Conservation (phyloP, 2,888 invertebrate genomes). For the Lacanobia oleracea region DNA sequence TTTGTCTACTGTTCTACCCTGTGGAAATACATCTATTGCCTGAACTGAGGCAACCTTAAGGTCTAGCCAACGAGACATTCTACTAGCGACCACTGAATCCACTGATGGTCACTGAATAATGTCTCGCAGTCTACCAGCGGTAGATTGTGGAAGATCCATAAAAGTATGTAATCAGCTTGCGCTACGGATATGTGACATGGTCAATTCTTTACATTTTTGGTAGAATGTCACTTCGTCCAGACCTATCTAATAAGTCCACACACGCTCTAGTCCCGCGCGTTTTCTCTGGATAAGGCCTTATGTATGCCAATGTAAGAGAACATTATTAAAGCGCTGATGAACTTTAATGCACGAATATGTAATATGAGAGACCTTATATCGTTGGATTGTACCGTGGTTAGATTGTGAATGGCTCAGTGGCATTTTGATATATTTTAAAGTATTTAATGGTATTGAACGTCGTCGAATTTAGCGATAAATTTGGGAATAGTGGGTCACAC, state of each 20-base stretch:
- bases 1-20: not conserved
- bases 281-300: not conserved
- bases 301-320: slow-evolving; percentile 57
- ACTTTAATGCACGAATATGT: slow-evolving; percentile 49
- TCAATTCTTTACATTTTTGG: too few relatives aligned
- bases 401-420: not conserved
- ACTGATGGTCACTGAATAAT: too few relatives aligned
- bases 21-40: not conserved
- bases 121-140: too few relatives aligned
- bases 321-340: slow-evolving; percentile 58
- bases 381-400: slow-evolving; percentile 1
- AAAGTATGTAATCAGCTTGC: too few relatives aligned
- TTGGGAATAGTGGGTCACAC: not conserved
- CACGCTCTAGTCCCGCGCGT: not conserved
- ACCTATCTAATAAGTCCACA: too few relatives aligned
- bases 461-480: not conserved
- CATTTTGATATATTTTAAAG: slow-evolving; percentile 10
- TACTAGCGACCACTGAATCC: not conserved
- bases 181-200: too few relatives aligned
- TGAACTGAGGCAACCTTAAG: not conserved
- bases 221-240: not conserved
- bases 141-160: too few relatives aligned
- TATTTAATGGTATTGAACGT: not conserved
- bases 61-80: not conserved
- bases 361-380: slow-evolving; percentile 26